phyloP scores from a whole-genome alignment of 2,888 invertebrate species.

The Pinctada fucata region DNA sequence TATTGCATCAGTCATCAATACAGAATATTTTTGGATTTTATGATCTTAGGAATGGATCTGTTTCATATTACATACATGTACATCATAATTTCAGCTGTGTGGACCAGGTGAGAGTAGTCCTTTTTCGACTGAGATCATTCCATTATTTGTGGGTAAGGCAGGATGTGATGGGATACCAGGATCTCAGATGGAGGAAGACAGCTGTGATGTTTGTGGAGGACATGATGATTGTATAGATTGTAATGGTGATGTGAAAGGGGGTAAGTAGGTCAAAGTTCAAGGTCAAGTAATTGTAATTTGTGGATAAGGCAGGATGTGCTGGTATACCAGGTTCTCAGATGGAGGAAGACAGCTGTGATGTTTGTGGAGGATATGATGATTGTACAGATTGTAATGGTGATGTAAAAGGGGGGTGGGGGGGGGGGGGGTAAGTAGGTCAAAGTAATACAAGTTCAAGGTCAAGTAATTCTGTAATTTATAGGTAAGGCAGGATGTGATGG shows the following conservation, averaged over 20 bases:
- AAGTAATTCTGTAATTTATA: too few species aligned
- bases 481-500: too few species aligned
- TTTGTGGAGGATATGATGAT: conserved; percentile 34
- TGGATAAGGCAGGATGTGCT: conserved; percentile 30
- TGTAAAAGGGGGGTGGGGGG: too few species aligned
- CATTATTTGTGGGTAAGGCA: conserved; percentile 21
- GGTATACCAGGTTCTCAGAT: conserved; percentile 23
- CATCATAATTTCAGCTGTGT: conserved; percentile 23
- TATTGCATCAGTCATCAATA: too few species aligned
- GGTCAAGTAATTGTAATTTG: background rate
- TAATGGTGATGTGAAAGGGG: conserved; percentile 27
- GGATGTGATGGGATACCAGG: conserved; percentile 34
- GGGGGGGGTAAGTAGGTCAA: too few species aligned
- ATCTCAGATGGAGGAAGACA: conserved; percentile 20
- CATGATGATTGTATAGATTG: conserved; percentile 35
- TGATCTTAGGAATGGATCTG: too few species aligned
- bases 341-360: conserved; percentile 26
- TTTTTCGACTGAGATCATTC: conserved; percentile 21
- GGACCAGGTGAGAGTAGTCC: conserved; percentile 20
- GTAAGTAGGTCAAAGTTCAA: conserved; percentile 6
- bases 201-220: conserved; percentile 35
- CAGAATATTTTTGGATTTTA: too few species aligned
- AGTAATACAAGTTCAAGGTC: too few species aligned
- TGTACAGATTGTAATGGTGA: conserved; percentile 32
- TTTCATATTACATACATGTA: too few species aligned